Base-by-base conservation (phyloP, 2,113 vertebrate species). In the Physeter macrocephalus region DNA sequence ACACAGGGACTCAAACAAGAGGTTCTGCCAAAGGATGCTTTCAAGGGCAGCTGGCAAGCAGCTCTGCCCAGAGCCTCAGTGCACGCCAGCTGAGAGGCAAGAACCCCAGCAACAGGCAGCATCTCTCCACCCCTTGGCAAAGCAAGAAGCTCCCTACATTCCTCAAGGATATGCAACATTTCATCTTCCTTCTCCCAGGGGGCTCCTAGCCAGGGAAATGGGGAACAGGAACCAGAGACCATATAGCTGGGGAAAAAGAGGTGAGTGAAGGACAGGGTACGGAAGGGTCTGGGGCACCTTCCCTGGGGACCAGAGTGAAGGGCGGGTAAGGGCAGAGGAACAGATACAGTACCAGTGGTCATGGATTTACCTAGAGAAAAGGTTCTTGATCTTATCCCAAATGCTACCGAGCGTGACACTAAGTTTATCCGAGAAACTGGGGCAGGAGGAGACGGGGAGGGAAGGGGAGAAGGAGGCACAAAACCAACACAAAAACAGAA, bases 391-490 rank as follows among this genome's bases (percentile, higher is more conserved):
- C 98, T 99, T 99, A 99, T 99, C 98, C 99, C 99, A 99, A 98
- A 99, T 98, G 99, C 99, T 99, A 99, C 99, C 99, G 98, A 99
- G 99, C 98, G 99, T 99, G 99, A 98, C 98, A 99, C 99, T 99
- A 99, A 99, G 98, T 99, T 99, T 99, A 99, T 99, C 99, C 98
- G 99, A 99, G 99, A 99, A 99, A 99, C 99, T 99, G 98, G 98
- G 99, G 98, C 98, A 98, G 97, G 96, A 97, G 98, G 98, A 98
- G 98, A 98, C 99, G 98, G 98, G 92, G 92, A 98, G 98, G 98
- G 98, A 97, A 94, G 94, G 95, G 93, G 69, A 59, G 95, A 84
- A 96, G 95, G 95, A 95, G 92, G 98, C 98, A 99, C 99, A 98
- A 99, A 99, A 98, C 98, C 99, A 98, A 99, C 98, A 99, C 98